Base-by-base conservation (phyloP, 53 echinoderm and acorn worm species). In the Zoroaster sp. region DNA sequence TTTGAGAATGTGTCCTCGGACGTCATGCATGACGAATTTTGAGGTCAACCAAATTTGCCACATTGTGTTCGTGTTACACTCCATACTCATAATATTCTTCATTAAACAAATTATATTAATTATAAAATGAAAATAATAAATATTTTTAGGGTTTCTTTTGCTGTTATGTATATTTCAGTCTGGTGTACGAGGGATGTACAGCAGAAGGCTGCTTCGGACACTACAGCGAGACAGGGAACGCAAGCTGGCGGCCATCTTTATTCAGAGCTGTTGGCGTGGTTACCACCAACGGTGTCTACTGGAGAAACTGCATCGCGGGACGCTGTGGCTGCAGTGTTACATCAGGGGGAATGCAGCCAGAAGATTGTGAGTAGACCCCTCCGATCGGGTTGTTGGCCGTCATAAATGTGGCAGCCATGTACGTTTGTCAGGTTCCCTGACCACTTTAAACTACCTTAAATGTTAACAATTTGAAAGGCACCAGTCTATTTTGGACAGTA, bases 221-320 rank as follows among this genome's bases (percentile, higher is more conserved):
- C 92, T 95, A 49, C 92, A 87, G 87, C 90, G 82, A 38, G 92
- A 94, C 17, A 91, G 86, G 53, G 83, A 86, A 88, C 65, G 95
- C 69, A 47, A 81, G 78, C 80, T 91, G 69, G 95, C 95, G 20
- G 97, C 97, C 73, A 72, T 78, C 89, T 91, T 71, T 54, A 90
- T 97, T 65, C 97, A 95, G 82, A 93, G 92, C 47, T 92, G 75
- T 53, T 95, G 95, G 97, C 90, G 92, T 51, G 93, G 91, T 52
- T 88, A 83, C 66, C 10, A 66, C 34, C 78, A 78, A 21, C 86
- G 80, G 52, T 59, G 73, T 35, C 63, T 54, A 23, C 86, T 92
- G 40, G 66, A 77, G 46, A 92, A 91, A 43, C 89, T 97, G 14
- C 80, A 73, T 47, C 80, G 80, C 8, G 97, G 95, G 6, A 92